Base-by-base conservation (phyloP, 2,797 vertebrate species). In the Scolopax rusticola region DNA sequence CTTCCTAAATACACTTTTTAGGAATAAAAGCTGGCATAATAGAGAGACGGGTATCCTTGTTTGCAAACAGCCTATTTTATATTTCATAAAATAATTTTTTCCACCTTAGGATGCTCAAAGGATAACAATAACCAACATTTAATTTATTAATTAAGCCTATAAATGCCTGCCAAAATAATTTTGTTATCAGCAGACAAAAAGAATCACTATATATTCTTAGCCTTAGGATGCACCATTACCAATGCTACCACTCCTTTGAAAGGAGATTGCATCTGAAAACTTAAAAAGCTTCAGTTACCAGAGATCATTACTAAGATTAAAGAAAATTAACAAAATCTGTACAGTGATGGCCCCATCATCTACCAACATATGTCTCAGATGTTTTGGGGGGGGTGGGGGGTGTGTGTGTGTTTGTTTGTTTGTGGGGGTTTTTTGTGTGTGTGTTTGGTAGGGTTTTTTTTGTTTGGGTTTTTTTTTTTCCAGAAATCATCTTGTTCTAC, bases 231-330 rank as follows among this genome's bases (percentile, higher is more conserved):
- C 54, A 48, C 18, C 9, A 8, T 5, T 14, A 60, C 8, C 67
- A 56, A 16, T 13, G 27, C 30, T 40, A 40, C 10, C 27, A 30
- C 53, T 43, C 50, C 16, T 27, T 1, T 10, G 33, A 60, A 64
- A 84, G 67, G n/a, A 48, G 40, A 47, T 0, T 9, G 33, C 24
- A 56, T 18, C 41, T 8, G 36, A 20, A 32, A 82, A 17, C 9
- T 54, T 40, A 4, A 3, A 51, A 20, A 8, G n/a, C 53, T 60
- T 36, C 53, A 15, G 25, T 24, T 63, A 75, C 33, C 30, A 7
- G 51, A 83, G 65, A n/a, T 59, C n/a, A 11, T 2, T 16, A 40
- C 8, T 7, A 48, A 40, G 0, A 0, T 5, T 0, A n/a, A 25
- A 57, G 36, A 57, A 75, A 80, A 53, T 1, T 0, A 57, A n/a